A percentile compares a stretch with the other conserved stretches of the same genome.
Conservation (phyloP, 2,888 invertebrate genomes). For the Drosophila flavopinicola region DNA sequence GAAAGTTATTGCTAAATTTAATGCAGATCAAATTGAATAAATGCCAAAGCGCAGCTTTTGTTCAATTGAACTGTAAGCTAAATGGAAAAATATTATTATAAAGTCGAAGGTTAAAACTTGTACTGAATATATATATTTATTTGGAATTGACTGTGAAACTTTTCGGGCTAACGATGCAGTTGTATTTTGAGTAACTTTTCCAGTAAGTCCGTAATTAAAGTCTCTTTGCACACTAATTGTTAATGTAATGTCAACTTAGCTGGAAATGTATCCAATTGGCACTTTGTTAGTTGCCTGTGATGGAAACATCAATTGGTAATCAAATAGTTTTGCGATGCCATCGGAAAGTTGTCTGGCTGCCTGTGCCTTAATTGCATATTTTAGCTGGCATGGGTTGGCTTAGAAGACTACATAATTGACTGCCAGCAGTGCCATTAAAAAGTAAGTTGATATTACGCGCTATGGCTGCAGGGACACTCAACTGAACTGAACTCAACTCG, state of each 20-base stretch:
- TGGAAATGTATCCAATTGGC: constrained; percentile 19
- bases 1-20: constrained; percentile 14
- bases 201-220: neutral
- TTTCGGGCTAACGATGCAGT: neutral
- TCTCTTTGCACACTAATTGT: neutral
- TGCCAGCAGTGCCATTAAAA: constrained; percentile 70
- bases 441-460: constrained; percentile 75
- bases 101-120: neutral
- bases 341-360: constrained; percentile 16
- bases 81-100: neutral
- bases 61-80: neutral
- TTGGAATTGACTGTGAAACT: neutral
- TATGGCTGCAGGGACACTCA: constrained; percentile 34
- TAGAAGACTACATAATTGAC: constrained; percentile 71
- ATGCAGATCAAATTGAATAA: neutral
- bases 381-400: constrained; percentile 44
- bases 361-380: constrained; percentile 69
- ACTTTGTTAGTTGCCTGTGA: constrained; percentile 38
- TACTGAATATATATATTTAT: neutral
- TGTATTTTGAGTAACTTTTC: neutral
- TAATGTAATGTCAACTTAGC: constrained; percentile 1
- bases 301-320: constrained; percentile 72
- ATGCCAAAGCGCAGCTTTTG: neutral
- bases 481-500: constrained; percentile 4
- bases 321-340: constrained; percentile 64